Evolutionary conservation across 2,113 vertebrate species (phyloP).

Genomic region (Lathamus discolor): DNA sequence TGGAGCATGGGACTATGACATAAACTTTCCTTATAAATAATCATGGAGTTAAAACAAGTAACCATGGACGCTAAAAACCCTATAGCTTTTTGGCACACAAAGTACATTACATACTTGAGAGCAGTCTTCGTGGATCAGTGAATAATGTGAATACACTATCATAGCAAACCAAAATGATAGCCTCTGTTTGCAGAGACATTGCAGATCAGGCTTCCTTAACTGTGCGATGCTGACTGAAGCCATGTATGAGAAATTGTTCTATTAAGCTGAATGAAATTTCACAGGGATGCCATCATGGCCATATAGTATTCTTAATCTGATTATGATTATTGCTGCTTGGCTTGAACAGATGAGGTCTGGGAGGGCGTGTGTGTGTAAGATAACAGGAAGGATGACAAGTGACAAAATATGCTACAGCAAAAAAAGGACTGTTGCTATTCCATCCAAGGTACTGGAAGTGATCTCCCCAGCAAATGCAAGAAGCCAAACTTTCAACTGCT

Average conservation of each 20-base stretch:
- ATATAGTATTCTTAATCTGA: constrained; percentile 7
- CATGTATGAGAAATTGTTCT: neutral
- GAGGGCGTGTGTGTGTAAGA: neutral
- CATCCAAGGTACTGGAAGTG: neutral
- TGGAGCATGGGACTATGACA: neutral
- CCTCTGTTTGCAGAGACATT: neutral
- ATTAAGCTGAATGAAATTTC: neutral
- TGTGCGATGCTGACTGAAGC: neutral
- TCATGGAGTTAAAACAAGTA: neutral
- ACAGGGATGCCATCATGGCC: neutral
- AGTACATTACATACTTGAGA: neutral
- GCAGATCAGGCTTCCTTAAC: neutral
- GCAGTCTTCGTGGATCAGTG: neutral
- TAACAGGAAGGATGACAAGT: neutral
- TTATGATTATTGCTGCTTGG: neutral
- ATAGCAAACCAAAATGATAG: neutral
- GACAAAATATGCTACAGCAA: neutral
- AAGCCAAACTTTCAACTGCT: neutral
- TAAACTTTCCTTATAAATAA: neutral
- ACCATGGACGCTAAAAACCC: neutral
- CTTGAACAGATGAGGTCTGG: neutral
- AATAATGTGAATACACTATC: neutral
- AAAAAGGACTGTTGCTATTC: neutral
- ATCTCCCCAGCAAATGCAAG: neutral
- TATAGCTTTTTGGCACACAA: neutral